These are phyloP conservation scores for Calidris pygmaea DNA, from an alignment of 2,113 vertebrate genomes.

Conservation along the genomic window DNA sequence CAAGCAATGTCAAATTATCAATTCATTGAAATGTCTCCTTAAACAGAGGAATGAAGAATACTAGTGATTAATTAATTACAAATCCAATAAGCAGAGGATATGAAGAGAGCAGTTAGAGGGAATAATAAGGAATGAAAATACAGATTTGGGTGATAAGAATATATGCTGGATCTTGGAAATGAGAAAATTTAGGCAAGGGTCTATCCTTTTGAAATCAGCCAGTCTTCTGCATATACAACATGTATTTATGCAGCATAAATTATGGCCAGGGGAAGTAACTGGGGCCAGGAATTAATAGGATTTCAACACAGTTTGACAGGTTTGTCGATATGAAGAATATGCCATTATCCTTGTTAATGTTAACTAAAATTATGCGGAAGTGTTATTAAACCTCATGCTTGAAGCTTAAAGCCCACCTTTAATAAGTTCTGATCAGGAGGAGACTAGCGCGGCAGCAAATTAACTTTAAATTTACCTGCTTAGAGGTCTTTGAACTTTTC, in stretches of 20 bases:
- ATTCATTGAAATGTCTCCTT: not conserved
- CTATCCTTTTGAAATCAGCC: not conserved
- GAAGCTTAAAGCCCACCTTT: not conserved
- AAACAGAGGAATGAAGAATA: not conserved
- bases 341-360: not conserved
- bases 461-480: not conserved
- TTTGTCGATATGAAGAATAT: slow-evolving; percentile 11
- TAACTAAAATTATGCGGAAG: not conserved
- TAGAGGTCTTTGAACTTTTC: not conserved
- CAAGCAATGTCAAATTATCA: not conserved
- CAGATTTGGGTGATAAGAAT: not conserved
- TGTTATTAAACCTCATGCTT: not conserved
- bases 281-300: not conserved
- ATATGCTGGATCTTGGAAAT: not conserved
- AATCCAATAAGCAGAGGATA: not conserved
- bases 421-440: slow-evolving; percentile 8
- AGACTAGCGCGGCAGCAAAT: not conserved
- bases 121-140: slow-evolving; percentile 10
- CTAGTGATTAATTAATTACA: slow-evolving; percentile 9
- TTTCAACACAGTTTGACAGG: not conserved
- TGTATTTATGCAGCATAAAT: not conserved
- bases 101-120: not conserved
- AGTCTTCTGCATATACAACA: not conserved
- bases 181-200: not conserved
- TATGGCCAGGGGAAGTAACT: not conserved